Evolutionary conservation across 2,113 vertebrate species (phyloP).

Genomic region (Camelus bactrianus): DNA sequence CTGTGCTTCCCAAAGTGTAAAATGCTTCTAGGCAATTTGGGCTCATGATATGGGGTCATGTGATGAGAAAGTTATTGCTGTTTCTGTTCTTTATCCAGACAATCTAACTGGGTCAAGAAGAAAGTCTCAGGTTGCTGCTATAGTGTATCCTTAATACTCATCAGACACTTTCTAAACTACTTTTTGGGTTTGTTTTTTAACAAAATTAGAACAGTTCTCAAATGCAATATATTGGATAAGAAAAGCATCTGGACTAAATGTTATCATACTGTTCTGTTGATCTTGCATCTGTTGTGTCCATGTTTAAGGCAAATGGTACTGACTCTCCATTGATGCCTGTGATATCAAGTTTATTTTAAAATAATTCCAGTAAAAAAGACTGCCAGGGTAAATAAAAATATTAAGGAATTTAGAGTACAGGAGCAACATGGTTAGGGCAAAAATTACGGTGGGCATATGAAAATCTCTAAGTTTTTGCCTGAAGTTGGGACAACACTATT

Average conservation of each 20-base stretch:
- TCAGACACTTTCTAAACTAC: neutral
- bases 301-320: conserved; percentile 16
- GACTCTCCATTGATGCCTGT: neutral
- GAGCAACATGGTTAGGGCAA: neutral
- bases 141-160: neutral
- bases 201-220: neutral
- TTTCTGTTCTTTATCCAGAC: neutral
- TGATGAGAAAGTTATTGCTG: neutral
- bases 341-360: conserved; percentile 4
- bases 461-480: conserved; percentile 11
- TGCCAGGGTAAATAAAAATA: conserved; percentile 13
- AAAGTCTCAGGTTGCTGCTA: neutral
- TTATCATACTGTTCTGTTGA: conserved; percentile 6
- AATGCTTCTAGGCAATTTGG: neutral
- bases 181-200: neutral
- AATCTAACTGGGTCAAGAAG: neutral
- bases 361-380: neutral
- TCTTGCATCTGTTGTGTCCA: neutral
- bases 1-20: neutral
- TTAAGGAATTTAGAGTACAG: neutral
- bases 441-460: neutral
- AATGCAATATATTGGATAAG: neutral
- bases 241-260: neutral
- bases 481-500: neutral
- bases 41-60: neutral